Evolutionary conservation across 23 tunicate genomes (phyloP), one percentile per base, ranked within the genome.

Genomic region (Halocynthia aurantium): DNA sequence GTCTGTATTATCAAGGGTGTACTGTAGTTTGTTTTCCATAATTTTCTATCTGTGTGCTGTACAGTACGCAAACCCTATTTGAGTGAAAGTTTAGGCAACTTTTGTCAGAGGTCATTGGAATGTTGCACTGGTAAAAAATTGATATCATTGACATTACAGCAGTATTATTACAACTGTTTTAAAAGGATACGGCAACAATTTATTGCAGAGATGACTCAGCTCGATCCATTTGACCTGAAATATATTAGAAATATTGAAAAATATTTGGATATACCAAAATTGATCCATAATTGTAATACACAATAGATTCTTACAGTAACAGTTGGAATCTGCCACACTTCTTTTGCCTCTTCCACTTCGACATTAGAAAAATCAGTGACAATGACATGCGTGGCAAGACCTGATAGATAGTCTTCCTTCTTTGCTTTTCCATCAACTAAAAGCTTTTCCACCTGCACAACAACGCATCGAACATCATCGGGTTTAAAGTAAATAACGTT

Each of bases 111-210:
- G 2, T 31, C 44, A 31, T 4, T 0, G 44, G 44, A 31, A 31
- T 31, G 44, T 31, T 31, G 44, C 44, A 31, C 44, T 31, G 44
- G 44, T 31, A 31, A 31, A 31, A 31, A 31, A 31, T 31, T 31
- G 1, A 31, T 31, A 31, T 31, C 44, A n/a, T n/a, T n/a, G n/a
- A n/a, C n/a, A n/a, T n/a, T n/a, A n/a, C n/a, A 31, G 44, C 44
- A 31, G 44, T 31, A 31, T 31, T 31, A 31, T 31, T 4, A 4
- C 44, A 31, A 31, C 44, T 31, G 44, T 31, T 31, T 31, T 0
- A 13, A 74, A 90, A 84, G 89, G 89, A 84, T 90, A 90, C 96
- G 96, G 96, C 10, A 90, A 62, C 10, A 84, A 31, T 40, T 69
- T 80, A 31, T 73, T 67, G 85, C 96, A 90, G 31, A 22, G n/a